Evolutionary conservation across 2,797 vertebrate species (phyloP), one percentile per base, ranked within the genome.

Genomic region (Lepus townsendii): DNA sequence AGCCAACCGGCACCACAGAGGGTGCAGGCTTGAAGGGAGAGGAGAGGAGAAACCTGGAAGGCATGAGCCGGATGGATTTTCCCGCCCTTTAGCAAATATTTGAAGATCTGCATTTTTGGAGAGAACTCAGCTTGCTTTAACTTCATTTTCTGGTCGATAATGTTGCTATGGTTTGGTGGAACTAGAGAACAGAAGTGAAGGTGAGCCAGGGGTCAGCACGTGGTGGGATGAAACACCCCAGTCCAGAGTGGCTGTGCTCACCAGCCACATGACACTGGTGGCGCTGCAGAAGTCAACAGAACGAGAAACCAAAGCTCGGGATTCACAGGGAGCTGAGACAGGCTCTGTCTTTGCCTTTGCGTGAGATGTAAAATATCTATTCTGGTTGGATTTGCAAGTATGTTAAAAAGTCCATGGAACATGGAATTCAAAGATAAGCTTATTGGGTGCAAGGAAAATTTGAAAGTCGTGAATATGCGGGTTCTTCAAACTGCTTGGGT

Each of bases 111-210:
- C 50, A 78, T 83, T 92, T 79, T 73, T 91, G 86, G 93, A 88
- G 38, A 79, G 87, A 94, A 77, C 62, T 22, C 54, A 88, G 88
- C 22, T 65, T 93, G 19, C 79, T 95, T 94, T 90, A 69, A 88
- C 71, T 94, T 95, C 65, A 73, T 95, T 97, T 96, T 88, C 83
- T 90, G 86, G 57, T 66, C 95, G 90, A 62, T 68, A 86, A 90
- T 76, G 42, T 75, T 65, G 78, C 71, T 76, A 22, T 57, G 82
- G 50, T 94, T 85, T 83, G 85, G 78, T 2, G 68, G 76, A 93
- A 83, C 71, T 69, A 32, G 80, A 97, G 60, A 94, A 92, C 3
- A 84, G 75, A 90, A 87, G 94, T 62, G 87, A 88, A 95, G 83
- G 95, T 27, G 22, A 92, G 79, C 78, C 62, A 65, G 66, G 94